Evolutionary conservation across 2,113 vertebrate species (phyloP), one percentile per base, ranked within the genome.

Genomic region (Xiphophorus hellerii): DNA sequence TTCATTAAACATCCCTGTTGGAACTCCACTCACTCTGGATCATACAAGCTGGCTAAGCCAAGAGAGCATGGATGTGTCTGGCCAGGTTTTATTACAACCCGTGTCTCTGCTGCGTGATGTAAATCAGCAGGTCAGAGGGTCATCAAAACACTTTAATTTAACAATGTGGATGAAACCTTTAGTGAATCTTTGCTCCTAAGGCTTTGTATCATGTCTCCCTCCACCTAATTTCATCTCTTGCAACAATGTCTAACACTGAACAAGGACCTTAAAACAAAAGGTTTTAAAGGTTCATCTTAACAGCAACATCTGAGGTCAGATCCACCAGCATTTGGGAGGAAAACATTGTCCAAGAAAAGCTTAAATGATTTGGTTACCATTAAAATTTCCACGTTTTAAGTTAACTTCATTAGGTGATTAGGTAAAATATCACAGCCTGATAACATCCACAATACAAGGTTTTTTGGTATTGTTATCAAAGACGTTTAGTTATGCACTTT

Each of bases 51-150:
- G 39, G 69, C 87, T 83, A 15, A 85, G 85, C 79, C 85, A 76
- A 80, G 77, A 85, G 82, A 89, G 82, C 74, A 77, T 33, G 1
- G 78, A 51, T 68, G 78, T 63, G 60, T 83, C 78, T 31, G 78
- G 80, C 74, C 66, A 76, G 44, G 64, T 89, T 91, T 90, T 84
- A 93, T 93, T 92, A 91, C 84, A 74, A 78, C 7, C 81, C 78
- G 31, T 91, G 91, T 92, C 90, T 90, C 78, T 82, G 86, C 85
- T 83, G 88, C 81, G 81, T 84, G 87, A 84, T 93, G 92, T 84
- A 90, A 90, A 93, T 92, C 90, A 91, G 84, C 81, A 62, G 91
- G 90, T 92, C 92, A 87, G 73, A 63, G 74, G 90, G 90, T 91
- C 88, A 82, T 80, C 75, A 48, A 79, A 87, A 86, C 80, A 80